Evolutionary conservation across 2,113 vertebrate species (phyloP).

Genomic region (Sitta europaea): DNA sequence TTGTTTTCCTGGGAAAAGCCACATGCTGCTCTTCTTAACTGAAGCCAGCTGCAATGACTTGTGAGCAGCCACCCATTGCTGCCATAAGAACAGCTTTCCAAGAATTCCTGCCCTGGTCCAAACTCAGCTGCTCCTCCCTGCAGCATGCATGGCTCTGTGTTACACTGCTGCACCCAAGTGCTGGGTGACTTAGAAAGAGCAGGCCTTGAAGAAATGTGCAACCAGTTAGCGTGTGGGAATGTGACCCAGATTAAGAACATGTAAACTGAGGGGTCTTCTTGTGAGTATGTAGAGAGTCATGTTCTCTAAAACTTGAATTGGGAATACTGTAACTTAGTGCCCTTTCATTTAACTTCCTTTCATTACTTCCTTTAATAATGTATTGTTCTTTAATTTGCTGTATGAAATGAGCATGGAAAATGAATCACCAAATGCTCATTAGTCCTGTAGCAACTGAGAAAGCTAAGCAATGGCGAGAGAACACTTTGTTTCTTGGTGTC

Average conservation of each 20-base stretch:
- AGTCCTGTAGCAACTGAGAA: not conserved
- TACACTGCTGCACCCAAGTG: not conserved
- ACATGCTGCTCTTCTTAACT: not conserved
- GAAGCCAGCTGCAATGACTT: not conserved
- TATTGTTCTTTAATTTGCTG: not conserved
- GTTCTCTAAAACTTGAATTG: not conserved
- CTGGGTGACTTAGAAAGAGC: not conserved
- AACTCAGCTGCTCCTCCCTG: not conserved
- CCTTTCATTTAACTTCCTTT: too few species aligned
- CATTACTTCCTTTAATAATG: not conserved
- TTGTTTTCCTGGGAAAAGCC: not conserved
- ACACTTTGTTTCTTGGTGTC: not conserved
- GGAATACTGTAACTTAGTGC: not conserved
- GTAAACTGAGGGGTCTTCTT: not conserved
- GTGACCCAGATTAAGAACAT: not conserved
- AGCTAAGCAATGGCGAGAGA: not conserved
- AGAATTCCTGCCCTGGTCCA: not conserved
- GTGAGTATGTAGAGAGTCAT: not conserved
- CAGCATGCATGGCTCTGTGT: fast-evolving
- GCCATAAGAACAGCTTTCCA: not conserved
- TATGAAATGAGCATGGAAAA: not conserved
- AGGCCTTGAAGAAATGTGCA: not conserved
- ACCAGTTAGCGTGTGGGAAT: not conserved
- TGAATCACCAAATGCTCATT: not conserved
- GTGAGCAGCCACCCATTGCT: not conserved